phyloP scores from a whole-genome alignment of 2,113 vertebrate species.

The Grammomys surdaster region DNA sequence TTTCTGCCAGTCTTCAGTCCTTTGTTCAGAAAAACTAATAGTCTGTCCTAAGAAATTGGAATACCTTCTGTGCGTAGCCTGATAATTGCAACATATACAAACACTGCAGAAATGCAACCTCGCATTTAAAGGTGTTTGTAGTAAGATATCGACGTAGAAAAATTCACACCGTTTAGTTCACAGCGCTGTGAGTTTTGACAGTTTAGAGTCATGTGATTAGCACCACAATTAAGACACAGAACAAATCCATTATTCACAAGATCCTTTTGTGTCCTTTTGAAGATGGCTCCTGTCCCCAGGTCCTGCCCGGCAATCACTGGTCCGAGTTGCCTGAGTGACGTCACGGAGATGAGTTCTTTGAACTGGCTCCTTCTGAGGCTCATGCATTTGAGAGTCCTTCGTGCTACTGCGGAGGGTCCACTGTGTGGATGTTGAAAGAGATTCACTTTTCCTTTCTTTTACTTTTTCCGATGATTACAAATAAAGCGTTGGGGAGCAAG shows the following conservation, averaged over 20 bases:
- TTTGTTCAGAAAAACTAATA: constrained; percentile 63
- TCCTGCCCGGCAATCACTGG: not conserved
- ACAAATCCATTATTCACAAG: not conserved
- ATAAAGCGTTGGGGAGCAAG: not conserved
- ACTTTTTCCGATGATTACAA: constrained; percentile 4
- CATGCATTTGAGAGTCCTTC: not conserved
- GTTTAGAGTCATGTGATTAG: not conserved
- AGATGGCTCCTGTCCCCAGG: not conserved
- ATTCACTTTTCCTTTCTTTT: not conserved
- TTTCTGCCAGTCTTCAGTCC: constrained; percentile 30
- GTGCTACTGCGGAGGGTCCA: no score
- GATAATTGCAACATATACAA: not conserved
- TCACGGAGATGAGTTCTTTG: not conserved
- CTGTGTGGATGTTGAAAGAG: not conserved
- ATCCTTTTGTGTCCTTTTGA: not conserved
- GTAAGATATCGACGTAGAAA: not conserved
- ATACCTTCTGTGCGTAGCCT: not conserved
- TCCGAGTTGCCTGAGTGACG: not conserved
- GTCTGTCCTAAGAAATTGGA: not conserved
- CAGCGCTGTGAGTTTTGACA: not conserved
- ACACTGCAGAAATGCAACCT: not conserved
- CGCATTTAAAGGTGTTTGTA: not conserved
- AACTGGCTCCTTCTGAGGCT: not conserved
- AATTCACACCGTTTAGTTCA: not conserved
- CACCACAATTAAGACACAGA: not conserved